These are phyloP conservation scores for Drosophila demipolita DNA, from an alignment of 2,888 invertebrate species.

Conservation along the genomic window DNA sequence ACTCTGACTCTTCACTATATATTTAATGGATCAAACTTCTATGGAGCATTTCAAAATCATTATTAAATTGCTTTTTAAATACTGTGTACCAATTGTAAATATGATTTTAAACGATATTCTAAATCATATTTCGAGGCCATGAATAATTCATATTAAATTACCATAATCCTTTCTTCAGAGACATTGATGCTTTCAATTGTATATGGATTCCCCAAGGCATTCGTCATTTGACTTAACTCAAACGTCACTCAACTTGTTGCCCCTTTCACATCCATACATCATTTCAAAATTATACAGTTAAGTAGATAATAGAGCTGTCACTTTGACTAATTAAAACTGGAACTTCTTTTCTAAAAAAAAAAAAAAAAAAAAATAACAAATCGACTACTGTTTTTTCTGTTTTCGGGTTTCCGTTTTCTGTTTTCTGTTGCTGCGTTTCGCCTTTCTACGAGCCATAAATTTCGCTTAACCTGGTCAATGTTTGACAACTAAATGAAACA, in stretches of 20 bases:
- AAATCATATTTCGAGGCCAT: neutral
- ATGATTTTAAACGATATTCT: neutral
- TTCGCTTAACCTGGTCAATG: neutral
- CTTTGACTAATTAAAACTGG: conserved; percentile 56
- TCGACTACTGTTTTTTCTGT: conserved; percentile 14
- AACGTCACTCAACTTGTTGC: conserved; percentile 5
- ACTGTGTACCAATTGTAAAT: neutral
- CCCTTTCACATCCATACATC: neutral
- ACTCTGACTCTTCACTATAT: neutral
- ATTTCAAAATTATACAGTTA: conserved; percentile 9
- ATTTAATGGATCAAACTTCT: neutral
- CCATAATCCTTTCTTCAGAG: neutral
- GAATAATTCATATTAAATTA: neutral
- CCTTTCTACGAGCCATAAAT: conserved; percentile 31
- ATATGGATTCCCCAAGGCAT: too few relatives aligned
- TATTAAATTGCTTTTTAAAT: neutral
- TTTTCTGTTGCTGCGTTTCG: neutral
- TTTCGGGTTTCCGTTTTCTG: neutral
- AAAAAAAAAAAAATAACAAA: conserved; percentile 1
- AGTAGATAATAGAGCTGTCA: conserved; percentile 34
- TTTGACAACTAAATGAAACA: neutral
- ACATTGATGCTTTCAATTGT: neutral
- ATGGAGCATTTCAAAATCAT: too few relatives aligned
- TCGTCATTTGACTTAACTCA: neutral
- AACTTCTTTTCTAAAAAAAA: conserved; percentile 27